Evolutionary conservation across 2,888 invertebrate genomes (phyloP), one percentile per base, ranked within the genome.

Genomic region (Parasteatoda lunata): DNA sequence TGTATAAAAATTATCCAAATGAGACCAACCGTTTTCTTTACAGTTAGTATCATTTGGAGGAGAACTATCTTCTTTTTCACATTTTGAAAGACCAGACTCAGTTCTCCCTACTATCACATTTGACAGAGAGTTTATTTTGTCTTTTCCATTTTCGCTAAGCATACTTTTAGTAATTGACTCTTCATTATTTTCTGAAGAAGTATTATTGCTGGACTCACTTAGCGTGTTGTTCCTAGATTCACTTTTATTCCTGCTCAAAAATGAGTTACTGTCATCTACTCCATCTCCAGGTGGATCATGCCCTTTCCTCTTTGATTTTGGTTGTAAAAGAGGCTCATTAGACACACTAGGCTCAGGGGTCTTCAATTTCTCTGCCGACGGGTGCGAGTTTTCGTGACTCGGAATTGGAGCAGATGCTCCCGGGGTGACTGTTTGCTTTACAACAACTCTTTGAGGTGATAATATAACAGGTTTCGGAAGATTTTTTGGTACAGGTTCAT

Each of bases 401-500:
- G 5, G 48, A 7, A n/a, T 30, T 3, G 13, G n/a, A 13, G 8
- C 64, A 59, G 9, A 45, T 7, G 11, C 7, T 52, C 8, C n/a
- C 13, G n/a, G 45, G 5, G 13, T 47, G 51, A 47, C 15, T n/a
- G 49, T 15, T 4, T 51, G 47, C 13, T 77, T 79, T 13, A 78
- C 59, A 13, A 70, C 65, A 9, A 88, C 82, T 64, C 77, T 64
- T 52, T 75, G 70, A 3, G 88, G 88, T 3, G 84, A 78, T 6
- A 88, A 30, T 47, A 88, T 81, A 11, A 88, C 88, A 66, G 88
- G 88, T 66, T 82, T 85, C 48, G 88, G 88, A 11, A 88, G 71
- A 66, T 82, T 88, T 66, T 68, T 79, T 48, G 87, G 87, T 3
- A 82, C 64, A 45, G 65, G 11, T 59, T 78, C 75, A 6, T 82